phyloP scores from a whole-genome alignment of 2,797 vertebrate genomes.

The Scolopax bukidnonensis region DNA sequence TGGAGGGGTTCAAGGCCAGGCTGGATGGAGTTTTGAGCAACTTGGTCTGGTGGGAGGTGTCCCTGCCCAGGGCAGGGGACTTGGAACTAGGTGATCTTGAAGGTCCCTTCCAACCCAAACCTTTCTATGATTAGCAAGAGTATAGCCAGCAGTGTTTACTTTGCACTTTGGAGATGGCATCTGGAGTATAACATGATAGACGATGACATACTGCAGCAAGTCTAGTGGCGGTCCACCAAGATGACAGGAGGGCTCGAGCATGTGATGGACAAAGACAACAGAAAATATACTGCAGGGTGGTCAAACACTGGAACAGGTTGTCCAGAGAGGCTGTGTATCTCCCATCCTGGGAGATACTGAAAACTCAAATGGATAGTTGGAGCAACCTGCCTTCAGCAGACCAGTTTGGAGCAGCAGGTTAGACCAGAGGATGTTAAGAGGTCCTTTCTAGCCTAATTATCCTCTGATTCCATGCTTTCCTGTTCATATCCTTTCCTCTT shows the following conservation, averaged over 20 bases:
- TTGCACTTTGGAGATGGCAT: not conserved
- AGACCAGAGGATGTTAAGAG: not conserved
- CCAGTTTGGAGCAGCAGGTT: not conserved
- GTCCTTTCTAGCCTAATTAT: not conserved
- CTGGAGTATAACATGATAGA: not conserved
- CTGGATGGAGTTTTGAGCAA: too few species aligned
- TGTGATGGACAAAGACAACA: not conserved
- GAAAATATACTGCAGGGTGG: not conserved
- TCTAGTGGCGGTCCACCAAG: not conserved
- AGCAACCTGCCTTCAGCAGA: not conserved
- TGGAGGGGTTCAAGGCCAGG: too few species aligned
- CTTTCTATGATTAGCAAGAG: not conserved
- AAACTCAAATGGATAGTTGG: not conserved
- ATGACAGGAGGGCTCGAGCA: not conserved
- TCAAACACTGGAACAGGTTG: not conserved
- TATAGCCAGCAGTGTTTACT: not conserved
- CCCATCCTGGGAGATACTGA: not conserved
- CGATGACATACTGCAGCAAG: not conserved
- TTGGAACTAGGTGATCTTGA: too few species aligned
- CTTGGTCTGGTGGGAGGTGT: too few species aligned
- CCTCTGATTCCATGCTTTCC: not conserved
- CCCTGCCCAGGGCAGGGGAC: too few species aligned
- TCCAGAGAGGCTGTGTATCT: not conserved
- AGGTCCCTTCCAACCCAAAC: too few species aligned
- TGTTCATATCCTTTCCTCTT: not conserved